Percentiles rank a stretch among this genome's conserved stretches.
Conservation (phyloP, 2,797 vertebrate genomes). For the Steatocranus sp. region DNA sequence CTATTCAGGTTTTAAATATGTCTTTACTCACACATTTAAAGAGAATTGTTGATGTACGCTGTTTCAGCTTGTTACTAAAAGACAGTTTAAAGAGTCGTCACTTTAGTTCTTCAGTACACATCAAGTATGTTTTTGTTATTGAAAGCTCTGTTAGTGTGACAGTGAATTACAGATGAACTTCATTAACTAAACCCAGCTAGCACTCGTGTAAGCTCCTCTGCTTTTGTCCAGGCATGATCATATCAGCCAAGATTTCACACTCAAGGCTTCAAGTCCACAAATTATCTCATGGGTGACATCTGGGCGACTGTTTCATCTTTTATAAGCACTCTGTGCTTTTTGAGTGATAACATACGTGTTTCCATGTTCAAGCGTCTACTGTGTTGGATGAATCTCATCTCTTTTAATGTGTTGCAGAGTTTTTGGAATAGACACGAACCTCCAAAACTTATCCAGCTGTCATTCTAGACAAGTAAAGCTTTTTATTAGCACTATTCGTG, state of each 20-base stretch:
- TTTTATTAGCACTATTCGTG: neutral
- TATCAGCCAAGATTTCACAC: neutral
- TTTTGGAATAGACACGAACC: neutral
- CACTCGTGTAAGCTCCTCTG: rapidly evolving
- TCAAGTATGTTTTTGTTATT: neutral
- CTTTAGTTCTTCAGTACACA: neutral
- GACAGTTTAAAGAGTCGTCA: neutral
- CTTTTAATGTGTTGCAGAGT: neutral
- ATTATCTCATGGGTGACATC: neutral
- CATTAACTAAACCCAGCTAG: neutral
- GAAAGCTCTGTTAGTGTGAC: neutral
- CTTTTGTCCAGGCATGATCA: neutral
- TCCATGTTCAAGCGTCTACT: neutral
- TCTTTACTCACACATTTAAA: neutral
- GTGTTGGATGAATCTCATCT: neutral
- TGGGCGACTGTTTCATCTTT: neutral
- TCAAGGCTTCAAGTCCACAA: neutral
- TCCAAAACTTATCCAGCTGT: neutral
- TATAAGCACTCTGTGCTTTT: neutral
- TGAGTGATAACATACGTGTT: neutral
- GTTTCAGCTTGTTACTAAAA: neutral
- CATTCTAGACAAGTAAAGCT: neutral
- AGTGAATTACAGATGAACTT: neutral
- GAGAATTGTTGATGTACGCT: neutral
- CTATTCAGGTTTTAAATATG: neutral